These are phyloP conservation scores for Diachasma alloeum DNA, from an alignment of 1,140 invertebrate genomes.

Conservation along the genomic window DNA sequence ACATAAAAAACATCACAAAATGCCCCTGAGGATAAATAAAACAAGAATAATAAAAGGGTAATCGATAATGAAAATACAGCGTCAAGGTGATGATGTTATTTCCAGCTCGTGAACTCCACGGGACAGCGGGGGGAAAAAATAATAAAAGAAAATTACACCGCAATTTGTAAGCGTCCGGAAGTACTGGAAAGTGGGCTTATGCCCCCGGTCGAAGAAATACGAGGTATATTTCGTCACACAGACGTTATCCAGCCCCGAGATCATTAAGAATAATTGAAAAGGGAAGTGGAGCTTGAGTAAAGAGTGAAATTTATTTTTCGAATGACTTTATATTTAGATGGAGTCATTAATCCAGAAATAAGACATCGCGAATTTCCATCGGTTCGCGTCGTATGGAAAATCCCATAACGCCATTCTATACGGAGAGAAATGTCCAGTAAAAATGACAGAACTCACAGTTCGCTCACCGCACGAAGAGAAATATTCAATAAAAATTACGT, in stretches of 20 bases:
- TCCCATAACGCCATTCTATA: no score
- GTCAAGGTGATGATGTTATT: constrained; percentile 3
- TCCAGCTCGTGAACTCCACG: background rate
- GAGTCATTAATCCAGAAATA: background rate
- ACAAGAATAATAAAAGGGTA: background rate
- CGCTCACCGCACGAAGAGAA: no score
- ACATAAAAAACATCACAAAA: no score
- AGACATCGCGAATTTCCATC: background rate
- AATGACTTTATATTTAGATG: background rate
- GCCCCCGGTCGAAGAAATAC: background rate
- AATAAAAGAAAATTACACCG: background rate
- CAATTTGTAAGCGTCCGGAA: background rate
- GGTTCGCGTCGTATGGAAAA: background rate
- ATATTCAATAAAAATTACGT: no score
- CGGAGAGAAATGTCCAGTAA: no score
- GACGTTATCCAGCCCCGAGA: background rate
- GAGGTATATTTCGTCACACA: background rate
- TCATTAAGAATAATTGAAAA: constrained; percentile 1
- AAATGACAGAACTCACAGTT: no score
- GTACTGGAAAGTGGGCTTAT: background rate
- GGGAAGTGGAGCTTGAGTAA: background rate
- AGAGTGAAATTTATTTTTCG: background rate
- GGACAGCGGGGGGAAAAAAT: background rate
- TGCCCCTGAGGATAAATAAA: background rate
- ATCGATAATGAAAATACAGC: background rate